Evolutionary conservation across 2,797 vertebrate genomes (phyloP).

Genomic region (Salarias fasciatus): DNA sequence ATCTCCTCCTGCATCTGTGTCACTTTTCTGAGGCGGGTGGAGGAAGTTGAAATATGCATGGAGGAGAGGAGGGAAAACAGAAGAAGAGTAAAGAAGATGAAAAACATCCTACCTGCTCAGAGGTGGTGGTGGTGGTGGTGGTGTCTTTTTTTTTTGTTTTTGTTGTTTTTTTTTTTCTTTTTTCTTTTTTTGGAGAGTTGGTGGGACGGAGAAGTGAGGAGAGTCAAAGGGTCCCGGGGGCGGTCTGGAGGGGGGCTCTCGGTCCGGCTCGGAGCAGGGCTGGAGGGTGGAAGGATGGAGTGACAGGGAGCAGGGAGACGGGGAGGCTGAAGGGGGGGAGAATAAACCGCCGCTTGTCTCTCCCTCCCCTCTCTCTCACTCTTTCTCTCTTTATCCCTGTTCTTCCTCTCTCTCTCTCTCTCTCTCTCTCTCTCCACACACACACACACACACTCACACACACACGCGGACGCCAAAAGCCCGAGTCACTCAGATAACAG

Average conservation of each 20-base stretch:
- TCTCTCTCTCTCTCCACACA: conserved; percentile 68
- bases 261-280: conserved; percentile 69
- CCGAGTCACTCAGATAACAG: conserved; percentile 83
- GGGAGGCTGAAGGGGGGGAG: conserved; percentile 83
- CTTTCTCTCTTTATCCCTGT: conserved; percentile 65
- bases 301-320: conserved; percentile 85
- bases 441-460: conserved; percentile 62
- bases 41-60: conserved; percentile 64
- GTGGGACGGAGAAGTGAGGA: conserved; percentile 83
- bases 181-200: no score
- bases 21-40: conserved; percentile 50
- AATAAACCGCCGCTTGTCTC: conserved; percentile 74
- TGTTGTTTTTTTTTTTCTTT: no score
- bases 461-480: conserved; percentile 71
- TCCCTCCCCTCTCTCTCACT: conserved; percentile 77
- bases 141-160: no score
- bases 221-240: conserved; percentile 82
- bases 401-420: conserved; percentile 66
- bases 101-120: conserved; percentile 78
- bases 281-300: conserved; percentile 81
- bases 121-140: conserved; percentile 37
- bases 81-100: conserved; percentile 47
- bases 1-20: conserved; percentile 63
- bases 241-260: conserved; percentile 62
- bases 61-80: conserved; percentile 17